These are phyloP conservation scores for Euplagia quadripunctaria DNA, from an alignment of 2,888 invertebrate genomes.

Conservation along the genomic window DNA sequence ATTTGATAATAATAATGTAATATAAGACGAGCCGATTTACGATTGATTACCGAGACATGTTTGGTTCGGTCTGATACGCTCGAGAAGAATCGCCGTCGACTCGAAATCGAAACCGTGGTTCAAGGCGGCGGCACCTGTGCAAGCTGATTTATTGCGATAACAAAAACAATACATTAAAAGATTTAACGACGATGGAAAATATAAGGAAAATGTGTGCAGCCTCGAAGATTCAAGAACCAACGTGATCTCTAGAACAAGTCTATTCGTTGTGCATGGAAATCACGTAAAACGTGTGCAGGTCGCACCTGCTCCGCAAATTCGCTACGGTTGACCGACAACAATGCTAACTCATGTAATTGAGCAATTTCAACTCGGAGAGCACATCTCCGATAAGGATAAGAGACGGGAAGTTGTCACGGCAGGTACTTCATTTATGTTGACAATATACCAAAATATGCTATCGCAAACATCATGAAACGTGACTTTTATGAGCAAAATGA, in stretches of 20 bases:
- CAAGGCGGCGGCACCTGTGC: slow-evolving; percentile 72
- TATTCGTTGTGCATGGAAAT: slow-evolving; percentile 68
- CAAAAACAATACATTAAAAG: slow-evolving; percentile 62
- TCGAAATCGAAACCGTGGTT: slow-evolving; percentile 79
- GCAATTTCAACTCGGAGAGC: slow-evolving; percentile 74
- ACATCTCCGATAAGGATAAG: slow-evolving; percentile 79
- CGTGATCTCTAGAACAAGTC: slow-evolving; percentile 45
- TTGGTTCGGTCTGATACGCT: slow-evolving; percentile 80
- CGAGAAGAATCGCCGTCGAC: slow-evolving; percentile 73
- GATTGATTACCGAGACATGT: slow-evolving; percentile 80
- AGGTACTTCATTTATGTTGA: slow-evolving; percentile 33
- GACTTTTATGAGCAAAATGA: slow-evolving; percentile 32
- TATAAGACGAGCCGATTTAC: slow-evolving; percentile 75
- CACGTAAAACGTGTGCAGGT: slow-evolving; percentile 71
- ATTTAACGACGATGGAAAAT: slow-evolving; percentile 49
- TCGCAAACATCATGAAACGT: slow-evolving; percentile 34
- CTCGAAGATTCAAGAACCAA: slow-evolving; percentile 37
- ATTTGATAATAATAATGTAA: slow-evolving; percentile 71
- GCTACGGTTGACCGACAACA: slow-evolving; percentile 80
- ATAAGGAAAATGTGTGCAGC: slow-evolving; percentile 41
- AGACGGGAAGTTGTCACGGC: slow-evolving; percentile 69
- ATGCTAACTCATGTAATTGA: slow-evolving; percentile 77
- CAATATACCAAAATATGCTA: slow-evolving; percentile 32
- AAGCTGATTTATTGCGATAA: slow-evolving; percentile 67
- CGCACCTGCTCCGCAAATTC: slow-evolving; percentile 76